Percentiles rank a stretch among this genome's conserved stretches.
Evolutionary conservation across 2,797 vertebrate genomes (phyloP).

Genomic region (Pogoniulus pusillus): DNA sequence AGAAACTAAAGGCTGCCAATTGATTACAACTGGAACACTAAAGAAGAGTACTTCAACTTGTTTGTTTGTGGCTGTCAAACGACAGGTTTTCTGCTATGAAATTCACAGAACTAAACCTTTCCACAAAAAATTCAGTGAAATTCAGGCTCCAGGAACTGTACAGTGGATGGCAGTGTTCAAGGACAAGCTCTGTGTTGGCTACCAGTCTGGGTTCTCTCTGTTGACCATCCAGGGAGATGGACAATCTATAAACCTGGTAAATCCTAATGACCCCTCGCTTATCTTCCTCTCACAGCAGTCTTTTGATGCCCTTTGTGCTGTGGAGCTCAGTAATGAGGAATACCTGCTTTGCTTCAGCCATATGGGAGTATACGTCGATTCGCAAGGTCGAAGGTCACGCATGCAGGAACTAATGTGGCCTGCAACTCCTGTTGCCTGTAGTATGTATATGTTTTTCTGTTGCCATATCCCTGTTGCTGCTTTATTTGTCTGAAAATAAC

Average conservation of each 20-base stretch:
- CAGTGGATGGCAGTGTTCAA: constrained; percentile 93
- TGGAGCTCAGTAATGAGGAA: constrained; percentile 87
- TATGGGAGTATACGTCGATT: constrained; percentile 93
- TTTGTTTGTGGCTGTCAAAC: constrained; percentile 90
- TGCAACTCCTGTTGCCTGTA: constrained; percentile 90
- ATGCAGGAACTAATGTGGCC: constrained; percentile 98
- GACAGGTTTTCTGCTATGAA: constrained; percentile 92
- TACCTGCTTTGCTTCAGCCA: constrained; percentile 97
- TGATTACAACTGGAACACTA: constrained; percentile 82
- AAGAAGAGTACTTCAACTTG: constrained; percentile 84
- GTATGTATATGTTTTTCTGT: constrained; percentile 87
- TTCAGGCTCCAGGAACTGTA: constrained; percentile 86
- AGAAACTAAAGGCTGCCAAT: constrained; percentile 95
- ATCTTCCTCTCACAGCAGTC: constrained; percentile 91
- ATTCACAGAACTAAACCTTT: constrained; percentile 87
- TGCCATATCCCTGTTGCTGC: constrained; percentile 72
- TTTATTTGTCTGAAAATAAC: constrained; percentile 52
- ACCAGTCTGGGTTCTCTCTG: constrained; percentile 93
- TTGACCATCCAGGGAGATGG: constrained; percentile 93
- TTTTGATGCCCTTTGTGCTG: constrained; percentile 91
- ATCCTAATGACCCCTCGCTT: constrained; percentile 89
- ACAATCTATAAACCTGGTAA: constrained; percentile 91
- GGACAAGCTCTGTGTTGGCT: constrained; percentile 92
- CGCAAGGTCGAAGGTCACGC: constrained; percentile 90
- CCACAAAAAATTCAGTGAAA: constrained; percentile 87